Base-by-base conservation (phyloP, 2,888 invertebrate genomes). In the Dryococelus australis region DNA sequence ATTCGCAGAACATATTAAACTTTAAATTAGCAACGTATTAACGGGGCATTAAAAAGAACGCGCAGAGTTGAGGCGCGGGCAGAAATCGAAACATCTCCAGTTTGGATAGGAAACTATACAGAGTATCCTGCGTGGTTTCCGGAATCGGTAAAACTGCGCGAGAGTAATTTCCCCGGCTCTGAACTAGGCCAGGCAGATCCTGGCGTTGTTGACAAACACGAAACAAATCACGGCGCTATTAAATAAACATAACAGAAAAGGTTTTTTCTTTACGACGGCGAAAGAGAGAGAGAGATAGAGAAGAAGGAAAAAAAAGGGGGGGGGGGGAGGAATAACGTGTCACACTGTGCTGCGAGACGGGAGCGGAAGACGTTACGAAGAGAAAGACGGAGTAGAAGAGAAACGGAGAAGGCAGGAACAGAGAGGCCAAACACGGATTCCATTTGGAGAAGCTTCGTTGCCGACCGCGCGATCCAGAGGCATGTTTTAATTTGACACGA, bases 401-500 rank as follows among this genome's bases (percentile, higher is more conserved):
- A 35, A 24, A 65, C 65, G 8, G 65, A 16, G 13, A 24, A 2
- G 65, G 20, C 1, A 24, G 0, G 16, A 20, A 16, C 13, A 65
- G 65, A 65, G 24, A 16, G 65, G n/a, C 24, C 10, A 24, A 65
- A 65, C n/a, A 24, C 24, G n/a, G 65, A 65, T 8, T 8, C 24
- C 10, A 16, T 13, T 13, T 16, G 16, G 47, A 47, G 47, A n/a
- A 65, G 65, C 65, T n/a, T 65, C 65, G 65, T 65, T 65, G 65
- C 65, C n/a, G 65, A 20, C 20, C 65, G 65, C 65, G 65, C 65
- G 65, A 65, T 10, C 65, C 65, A 65, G 65, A 65, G 65, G 65
- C 65, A 65, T 65, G 65, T 65, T 65, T 65, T 65, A 65, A 65
- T 65, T 65, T 65, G 65, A 65, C 20, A n/a, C 65, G 65, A 65